These are phyloP conservation scores for Colletes gigas DNA, from an alignment of 1,140 invertebrate genomes.

Conservation along the genomic window DNA sequence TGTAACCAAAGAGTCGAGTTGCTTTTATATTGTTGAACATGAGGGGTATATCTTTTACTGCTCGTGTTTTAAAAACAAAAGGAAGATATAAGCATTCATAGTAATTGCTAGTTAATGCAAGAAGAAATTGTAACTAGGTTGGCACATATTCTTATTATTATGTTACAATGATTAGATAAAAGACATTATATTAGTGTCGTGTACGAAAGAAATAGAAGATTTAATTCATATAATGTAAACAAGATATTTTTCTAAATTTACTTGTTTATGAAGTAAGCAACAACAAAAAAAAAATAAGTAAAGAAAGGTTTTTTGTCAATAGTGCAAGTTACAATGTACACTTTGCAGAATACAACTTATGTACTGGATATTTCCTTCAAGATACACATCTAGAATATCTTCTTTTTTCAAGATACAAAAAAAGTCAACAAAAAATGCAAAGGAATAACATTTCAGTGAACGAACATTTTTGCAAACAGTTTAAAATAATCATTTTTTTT, in stretches of 20 bases:
- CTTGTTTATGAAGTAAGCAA: conserved; percentile 19
- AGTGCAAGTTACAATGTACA: conserved; percentile 11
- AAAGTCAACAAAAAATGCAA: too few relatives aligned
- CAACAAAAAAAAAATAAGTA: conserved; percentile 4
- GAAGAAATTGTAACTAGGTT: conserved; percentile 33
- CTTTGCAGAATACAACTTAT: conserved; percentile 30
- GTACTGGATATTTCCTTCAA: not conserved
- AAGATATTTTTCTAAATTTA: conserved; percentile 49
- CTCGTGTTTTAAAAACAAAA: conserved; percentile 27
- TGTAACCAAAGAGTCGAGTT: conserved; percentile 56
- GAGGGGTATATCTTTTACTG: conserved; percentile 12
- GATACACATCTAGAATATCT: too few relatives aligned
- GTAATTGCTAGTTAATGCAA: conserved; percentile 34
- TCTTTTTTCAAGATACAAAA: too few relatives aligned
- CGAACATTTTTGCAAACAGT: too few relatives aligned
- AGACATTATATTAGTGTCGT: conserved; percentile 47
- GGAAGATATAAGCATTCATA: conserved; percentile 14
- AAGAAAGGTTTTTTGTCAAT: not conserved
- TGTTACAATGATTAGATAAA: conserved; percentile 41
- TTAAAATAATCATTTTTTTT: too few relatives aligned
- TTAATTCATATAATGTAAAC: conserved; percentile 21
- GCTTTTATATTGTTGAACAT: conserved; percentile 37
- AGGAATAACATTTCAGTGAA: too few relatives aligned
- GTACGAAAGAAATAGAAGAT: conserved; percentile 22
- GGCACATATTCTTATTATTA: conserved; percentile 32